A percentile compares a stretch with the other conserved stretches of the same genome.
phyloP scores from a whole-genome alignment of 2,797 vertebrate genomes.

The Lacerta viridis region DNA sequence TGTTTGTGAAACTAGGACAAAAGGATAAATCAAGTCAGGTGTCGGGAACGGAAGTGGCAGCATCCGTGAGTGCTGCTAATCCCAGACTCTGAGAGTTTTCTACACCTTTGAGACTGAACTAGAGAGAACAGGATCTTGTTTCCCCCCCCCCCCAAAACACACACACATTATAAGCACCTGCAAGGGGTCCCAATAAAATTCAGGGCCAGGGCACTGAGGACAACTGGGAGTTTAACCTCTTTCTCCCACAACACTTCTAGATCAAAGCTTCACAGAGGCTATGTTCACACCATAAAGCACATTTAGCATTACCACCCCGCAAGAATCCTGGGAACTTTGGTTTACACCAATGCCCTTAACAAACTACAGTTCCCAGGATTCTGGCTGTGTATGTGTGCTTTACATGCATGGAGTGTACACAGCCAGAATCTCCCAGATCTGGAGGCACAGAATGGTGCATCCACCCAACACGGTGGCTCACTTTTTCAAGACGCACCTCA shows the following conservation, averaged over 20 bases:
- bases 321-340: no score
- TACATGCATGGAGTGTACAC: no score
- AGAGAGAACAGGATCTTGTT: background rate
- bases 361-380: no score
- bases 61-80: background rate
- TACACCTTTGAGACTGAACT: background rate
- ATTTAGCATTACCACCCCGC: no score
- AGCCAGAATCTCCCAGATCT: background rate
- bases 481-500: background rate
- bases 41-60: background rate
- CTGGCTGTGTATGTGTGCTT: no score
- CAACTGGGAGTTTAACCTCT: no score
- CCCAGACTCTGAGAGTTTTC: background rate
- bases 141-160: no score
- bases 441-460: background rate
- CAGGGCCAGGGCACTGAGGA: background rate
- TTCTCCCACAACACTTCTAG: no score
- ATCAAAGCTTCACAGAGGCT: no score
- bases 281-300: no score
- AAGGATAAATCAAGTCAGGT: slow-evolving; percentile 11
- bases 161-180: no score
- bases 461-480: background rate
- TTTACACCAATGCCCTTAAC: no score
- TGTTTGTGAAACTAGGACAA: background rate
- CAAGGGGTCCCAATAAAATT: background rate